Evolutionary conservation across 2,797 vertebrate species (phyloP).

Genomic region (Phrynocephalus forsythii): DNA sequence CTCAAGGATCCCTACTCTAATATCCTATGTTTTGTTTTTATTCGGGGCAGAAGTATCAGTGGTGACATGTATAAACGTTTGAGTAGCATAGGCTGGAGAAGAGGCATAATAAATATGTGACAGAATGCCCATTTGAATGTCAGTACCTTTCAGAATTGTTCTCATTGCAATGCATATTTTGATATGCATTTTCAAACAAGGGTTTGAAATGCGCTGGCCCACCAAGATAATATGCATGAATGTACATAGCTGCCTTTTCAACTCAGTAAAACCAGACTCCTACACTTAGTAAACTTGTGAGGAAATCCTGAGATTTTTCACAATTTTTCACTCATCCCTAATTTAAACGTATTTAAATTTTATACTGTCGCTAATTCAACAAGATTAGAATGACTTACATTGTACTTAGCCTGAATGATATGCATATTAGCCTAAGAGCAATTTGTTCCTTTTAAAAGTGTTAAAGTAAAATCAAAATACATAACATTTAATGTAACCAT

Average conservation of each 20-base stretch:
- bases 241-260: neutral
- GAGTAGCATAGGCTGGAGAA: neutral
- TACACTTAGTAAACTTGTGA: neutral
- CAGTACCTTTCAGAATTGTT: neutral
- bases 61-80: neutral
- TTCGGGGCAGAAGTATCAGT: neutral
- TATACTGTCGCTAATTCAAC: neutral
- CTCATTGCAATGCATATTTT: neutral
- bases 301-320: neutral
- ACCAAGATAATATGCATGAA: neutral
- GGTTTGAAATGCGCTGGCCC: neutral
- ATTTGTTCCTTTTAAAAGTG: neutral
- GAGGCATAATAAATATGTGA: neutral
- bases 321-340: neutral
- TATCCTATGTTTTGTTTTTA: conserved; percentile 1
- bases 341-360: neutral
- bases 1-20: neutral
- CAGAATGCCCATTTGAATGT: neutral
- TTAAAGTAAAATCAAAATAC: neutral
- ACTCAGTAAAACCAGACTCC: no score
- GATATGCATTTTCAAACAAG: neutral
- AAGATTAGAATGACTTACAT: neutral
- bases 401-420: neutral
- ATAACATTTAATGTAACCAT: neutral
- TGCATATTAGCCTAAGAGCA: neutral